Evolutionary conservation across 2,113 vertebrate genomes (phyloP).

Genomic region (Bubo scandiacus): DNA sequence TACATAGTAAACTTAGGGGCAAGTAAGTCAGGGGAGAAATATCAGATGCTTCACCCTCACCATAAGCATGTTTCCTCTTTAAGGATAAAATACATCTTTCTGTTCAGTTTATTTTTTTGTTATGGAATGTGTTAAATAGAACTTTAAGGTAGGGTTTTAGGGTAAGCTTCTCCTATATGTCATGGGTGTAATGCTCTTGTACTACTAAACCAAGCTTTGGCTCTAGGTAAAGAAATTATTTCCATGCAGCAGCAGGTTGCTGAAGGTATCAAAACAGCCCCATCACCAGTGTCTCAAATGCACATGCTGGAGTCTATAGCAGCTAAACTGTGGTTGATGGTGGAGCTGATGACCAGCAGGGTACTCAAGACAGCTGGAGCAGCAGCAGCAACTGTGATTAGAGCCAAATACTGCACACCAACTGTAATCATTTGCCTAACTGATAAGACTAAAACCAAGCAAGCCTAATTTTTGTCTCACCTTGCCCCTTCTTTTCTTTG

Average conservation of each 20-base stretch:
- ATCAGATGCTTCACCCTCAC: background rate
- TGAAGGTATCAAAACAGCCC: background rate
- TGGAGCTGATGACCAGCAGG: background rate
- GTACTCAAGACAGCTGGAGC: background rate
- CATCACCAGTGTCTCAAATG: background rate
- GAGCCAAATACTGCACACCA: background rate
- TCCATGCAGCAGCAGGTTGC: background rate
- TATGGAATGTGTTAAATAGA: background rate
- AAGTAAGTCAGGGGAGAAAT: background rate
- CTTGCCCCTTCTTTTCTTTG: background rate
- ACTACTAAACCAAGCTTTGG: background rate
- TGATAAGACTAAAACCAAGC: background rate
- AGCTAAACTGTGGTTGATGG: background rate
- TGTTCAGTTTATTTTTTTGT: background rate
- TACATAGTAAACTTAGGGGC: background rate
- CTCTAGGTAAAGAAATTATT: background rate
- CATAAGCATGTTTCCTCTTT: background rate
- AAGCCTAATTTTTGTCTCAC: background rate
- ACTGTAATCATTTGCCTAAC: background rate
- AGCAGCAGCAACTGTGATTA: background rate
- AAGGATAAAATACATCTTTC: background rate
- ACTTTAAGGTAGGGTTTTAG: background rate
- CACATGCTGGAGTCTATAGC: background rate
- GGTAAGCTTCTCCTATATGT: background rate
- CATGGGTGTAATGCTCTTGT: background rate